Evolutionary conservation across 2,113 vertebrate species (phyloP), one percentile per base, ranked within the genome.

Genomic region (Sceloporus tristichus): DNA sequence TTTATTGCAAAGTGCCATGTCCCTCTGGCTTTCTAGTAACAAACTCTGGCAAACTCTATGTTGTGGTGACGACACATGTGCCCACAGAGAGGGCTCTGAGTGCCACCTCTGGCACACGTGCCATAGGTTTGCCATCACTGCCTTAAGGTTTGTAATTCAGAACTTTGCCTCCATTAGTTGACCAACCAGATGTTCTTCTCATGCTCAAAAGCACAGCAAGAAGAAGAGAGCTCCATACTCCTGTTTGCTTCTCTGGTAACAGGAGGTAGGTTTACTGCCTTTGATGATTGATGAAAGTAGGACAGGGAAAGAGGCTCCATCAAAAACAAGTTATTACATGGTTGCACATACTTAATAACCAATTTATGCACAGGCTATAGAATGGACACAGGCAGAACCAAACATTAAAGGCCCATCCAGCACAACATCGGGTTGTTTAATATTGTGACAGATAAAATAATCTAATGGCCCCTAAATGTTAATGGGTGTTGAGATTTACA

Each of bases 401-500:
- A 90, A 89, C 92, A 85, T 94, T 94, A 90, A 62, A 91, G 92
- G 34, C 34, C 92, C 93, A 94, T 90, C 94, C 93, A 89, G 89
- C 87, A 90, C 91, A 95, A 93, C 90, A 93, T 92, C 84, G 66
- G 73, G 88, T 94, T 93, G 92, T 96, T 96, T 95, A 92, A 94
- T 94, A 93, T 91, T 93, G 93, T 93, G 79, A 84, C 92, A 95
- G 95, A 93, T 92, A 91, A 91, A 96, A 93, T 91, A 95, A 93
- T 94, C 91, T 96, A 96, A 96, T 94, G 95, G 94, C 95, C 89
- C 91, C 88, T 86, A 95, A 91, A 96, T 95, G 92, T 94, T 96
- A 96, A 96, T 93, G 94, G 95, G 91, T 94, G 91, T 90, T 94
- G 87, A 94, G 95, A 96, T 97, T 96, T 96, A 96, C 92, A 87